Base-by-base conservation (phyloP, 2,113 vertebrate genomes). In the Pseudopipra pipra region DNA sequence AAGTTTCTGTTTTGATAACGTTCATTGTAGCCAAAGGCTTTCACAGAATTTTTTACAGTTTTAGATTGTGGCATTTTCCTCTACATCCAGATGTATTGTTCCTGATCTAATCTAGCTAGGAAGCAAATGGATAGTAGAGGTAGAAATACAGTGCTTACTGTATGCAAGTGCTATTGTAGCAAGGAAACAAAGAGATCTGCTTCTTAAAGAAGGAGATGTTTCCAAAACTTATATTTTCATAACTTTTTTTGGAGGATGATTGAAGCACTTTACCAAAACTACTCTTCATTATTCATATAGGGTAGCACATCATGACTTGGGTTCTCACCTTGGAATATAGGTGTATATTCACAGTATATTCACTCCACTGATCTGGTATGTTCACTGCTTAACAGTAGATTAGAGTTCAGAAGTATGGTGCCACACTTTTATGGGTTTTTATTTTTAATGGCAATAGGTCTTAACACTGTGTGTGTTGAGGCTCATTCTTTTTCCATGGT, bases 241-340 rank as follows among this genome's bases (percentile, higher is more conserved):
- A 91, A 67, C 80, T 83, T 77, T 85, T 95, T 92, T 70, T 27
- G 16, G 86, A 94, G 72, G 43, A 91, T 85, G 74, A 92, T 72
- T 90, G 85, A 96, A 97, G 96, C 96, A 97, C 96, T 97, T 97
- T 97, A 96, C 93, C 94, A 97, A 93, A 97, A 94, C 86, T 85
- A 58, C 62, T 94, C 46, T 75, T 91, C 66, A 67, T 96, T 93
- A 76, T 79, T 96, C 78, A 62, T 90, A 14, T 81, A 62, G 83
- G 46, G 75, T 87, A 88, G 56, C 56, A 58, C 47, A 37, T 80
- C 72, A 85, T 18, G 25, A 51, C 88, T 67, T 70, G 65, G 37
- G 61, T 85, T 55, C 55, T 71, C 70, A 68, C 52, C 52, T 55
- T 39, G 74, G 94, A 61, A 75, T 75, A 62, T 22, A 89, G 61